Evolutionary conservation across 2,113 vertebrate species (phyloP), one percentile per base, ranked within the genome.

Genomic region (Gopherus flavomarginatus): DNA sequence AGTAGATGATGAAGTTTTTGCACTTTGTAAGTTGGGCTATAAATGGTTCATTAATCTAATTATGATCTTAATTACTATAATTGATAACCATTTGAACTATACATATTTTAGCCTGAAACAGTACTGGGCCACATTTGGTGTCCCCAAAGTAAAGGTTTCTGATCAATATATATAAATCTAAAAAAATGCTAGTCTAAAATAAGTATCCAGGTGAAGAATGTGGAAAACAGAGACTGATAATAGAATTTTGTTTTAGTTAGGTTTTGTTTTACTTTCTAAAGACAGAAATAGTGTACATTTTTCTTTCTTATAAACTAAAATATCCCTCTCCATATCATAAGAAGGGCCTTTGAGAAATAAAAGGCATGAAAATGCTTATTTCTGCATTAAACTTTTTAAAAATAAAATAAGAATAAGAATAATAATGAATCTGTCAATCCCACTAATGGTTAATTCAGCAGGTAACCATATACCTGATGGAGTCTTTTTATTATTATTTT

Each of bases 11-110:
- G 87, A 98, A 98, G 98, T 98, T 98, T 98, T 97, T 97, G 92
- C 95, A 96, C 96, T 97, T 96, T 86, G 96, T 97, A 98, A 98
- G 97, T 97, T 95, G 96, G 97, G 97, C 96, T 97, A 93, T 93
- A 96, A 96, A 98, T 96, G 97, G 98, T 97, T 98, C 98, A 98
- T 98, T 98, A 98, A 98, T 98, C 97, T 98, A 98, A 99, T 99
- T 98, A 98, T 95, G 97, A 96, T 87, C 82, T 82, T 98, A 98
- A 98, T 98, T 98, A 97, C 96, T 95, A 95, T 98, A 98, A 99
- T 98, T 98, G 98, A 98, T 98, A 98, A 96, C 95, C 98, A 88
- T 98, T 98, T 96, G 93, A 98, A 97, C 96, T 97, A 90, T 97
- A 97, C 97, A 95, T 94, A 91, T 96, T 92, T 91, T 92, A 97